phyloP scores from a whole-genome alignment of 2,888 invertebrate species.

The Tortricodes alternella region DNA sequence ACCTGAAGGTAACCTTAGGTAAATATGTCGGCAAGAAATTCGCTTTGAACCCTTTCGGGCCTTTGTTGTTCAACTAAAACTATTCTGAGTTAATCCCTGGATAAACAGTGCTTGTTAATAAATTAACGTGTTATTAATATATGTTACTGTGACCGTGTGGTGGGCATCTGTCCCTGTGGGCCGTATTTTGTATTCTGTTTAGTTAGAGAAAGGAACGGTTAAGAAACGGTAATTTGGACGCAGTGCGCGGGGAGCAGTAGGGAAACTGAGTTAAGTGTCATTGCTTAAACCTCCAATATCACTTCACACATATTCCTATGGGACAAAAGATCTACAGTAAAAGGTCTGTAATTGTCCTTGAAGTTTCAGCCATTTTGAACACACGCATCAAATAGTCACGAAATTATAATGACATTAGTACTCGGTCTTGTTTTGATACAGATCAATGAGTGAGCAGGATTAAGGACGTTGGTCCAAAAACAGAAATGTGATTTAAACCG shows the following conservation, averaged over 20 bases:
- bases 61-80: constrained; percentile 83
- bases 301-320: no score
- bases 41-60: constrained; percentile 79
- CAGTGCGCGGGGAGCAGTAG: constrained; percentile 17
- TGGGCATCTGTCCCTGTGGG: constrained; percentile 77
- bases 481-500: no score
- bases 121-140: constrained; percentile 82
- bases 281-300: no score
- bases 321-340: no score
- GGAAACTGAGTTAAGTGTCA: background rate
- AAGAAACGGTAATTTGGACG: constrained; percentile 67
- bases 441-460: no score
- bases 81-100: constrained; percentile 82
- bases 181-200: constrained; percentile 61
- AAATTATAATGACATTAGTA: no score
- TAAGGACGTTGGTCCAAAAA: no score
- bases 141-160: constrained; percentile 75
- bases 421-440: no score
- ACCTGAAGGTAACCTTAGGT: constrained; percentile 73
- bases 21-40: constrained; percentile 83
- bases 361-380: no score
- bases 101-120: constrained; percentile 82
- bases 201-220: constrained; percentile 71
- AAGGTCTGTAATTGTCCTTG: no score
- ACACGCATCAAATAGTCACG: no score